These are phyloP conservation scores for Poeciliopsis turrubarensis DNA, from an alignment of 2,113 vertebrate genomes.

Conservation along the genomic window DNA sequence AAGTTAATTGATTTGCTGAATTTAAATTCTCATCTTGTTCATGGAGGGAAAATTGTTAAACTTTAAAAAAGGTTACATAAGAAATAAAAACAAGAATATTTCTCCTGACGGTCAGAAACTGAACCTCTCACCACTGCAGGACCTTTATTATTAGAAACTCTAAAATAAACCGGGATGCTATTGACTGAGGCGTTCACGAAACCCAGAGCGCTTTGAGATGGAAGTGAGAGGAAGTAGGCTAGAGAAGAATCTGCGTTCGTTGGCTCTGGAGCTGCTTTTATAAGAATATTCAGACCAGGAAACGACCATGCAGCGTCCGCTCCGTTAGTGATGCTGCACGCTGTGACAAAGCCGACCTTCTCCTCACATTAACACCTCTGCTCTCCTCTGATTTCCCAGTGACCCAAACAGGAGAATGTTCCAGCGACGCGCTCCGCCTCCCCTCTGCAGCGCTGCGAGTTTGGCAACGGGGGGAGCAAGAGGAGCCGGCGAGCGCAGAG, in stretches of 20 bases:
- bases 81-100: too few species aligned
- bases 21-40: too few species aligned
- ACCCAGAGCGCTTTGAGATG: too few species aligned
- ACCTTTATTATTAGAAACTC: slow-evolving; percentile 53
- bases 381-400: background rate
- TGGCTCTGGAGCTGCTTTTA: slow-evolving; percentile 30
- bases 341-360: background rate
- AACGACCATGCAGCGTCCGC: background rate
- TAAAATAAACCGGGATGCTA: slow-evolving; percentile 52
- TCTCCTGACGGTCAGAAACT: slow-evolving; percentile 46
- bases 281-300: slow-evolving; percentile 1
- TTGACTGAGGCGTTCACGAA: slow-evolving; percentile 16
- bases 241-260: background rate
- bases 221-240: slow-evolving; percentile 64
- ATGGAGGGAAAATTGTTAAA: slow-evolving; percentile 37
- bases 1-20: too few species aligned
- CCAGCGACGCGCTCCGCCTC: background rate
- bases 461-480: slow-evolving; percentile 63
- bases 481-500: slow-evolving; percentile 55
- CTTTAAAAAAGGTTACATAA: background rate
- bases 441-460: background rate
- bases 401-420: slow-evolving; percentile 1
- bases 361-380: slow-evolving; percentile 1
- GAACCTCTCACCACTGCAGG: slow-evolving; percentile 30
- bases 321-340: background rate